Evolutionary conservation across 2,888 invertebrate species (phyloP).

Genomic region (Conchocele bisecta): DNA sequence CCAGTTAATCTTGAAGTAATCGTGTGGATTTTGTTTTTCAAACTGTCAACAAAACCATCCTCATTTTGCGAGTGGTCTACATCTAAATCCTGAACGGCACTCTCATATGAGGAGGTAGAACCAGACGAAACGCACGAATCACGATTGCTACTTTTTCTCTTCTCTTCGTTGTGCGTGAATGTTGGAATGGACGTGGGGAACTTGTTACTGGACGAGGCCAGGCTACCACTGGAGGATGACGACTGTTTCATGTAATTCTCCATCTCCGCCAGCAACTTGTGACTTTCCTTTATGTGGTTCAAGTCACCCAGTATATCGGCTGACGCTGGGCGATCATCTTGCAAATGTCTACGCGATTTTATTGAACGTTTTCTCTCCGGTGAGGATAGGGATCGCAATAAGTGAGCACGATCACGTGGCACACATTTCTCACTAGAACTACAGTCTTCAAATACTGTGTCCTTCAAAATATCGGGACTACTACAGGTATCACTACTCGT

Average conservation of each 20-base stretch:
- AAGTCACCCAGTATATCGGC: constrained; percentile 52
- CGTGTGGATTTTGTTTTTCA: constrained; percentile 70
- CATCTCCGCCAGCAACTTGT: constrained; percentile 76
- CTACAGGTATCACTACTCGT: constrained; percentile 59
- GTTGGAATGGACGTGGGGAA: constrained; percentile 66
- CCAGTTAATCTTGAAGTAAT: constrained; percentile 67
- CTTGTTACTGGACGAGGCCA: constrained; percentile 55
- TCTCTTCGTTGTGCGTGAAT: constrained; percentile 34
- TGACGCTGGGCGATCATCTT: constrained; percentile 56
- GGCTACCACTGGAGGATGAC: constrained; percentile 56
- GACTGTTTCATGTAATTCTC: constrained; percentile 73
- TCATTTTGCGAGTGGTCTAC: constrained; percentile 39
- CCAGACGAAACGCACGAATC: constrained; percentile 69
- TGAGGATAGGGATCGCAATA: constrained; percentile 53
- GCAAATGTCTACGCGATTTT: constrained; percentile 16
- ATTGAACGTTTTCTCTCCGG: constrained; percentile 34
- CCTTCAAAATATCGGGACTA: constrained; percentile 55
- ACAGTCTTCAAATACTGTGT: constrained; percentile 47
- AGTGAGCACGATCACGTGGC: constrained; percentile 14
- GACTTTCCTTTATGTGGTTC: constrained; percentile 63
- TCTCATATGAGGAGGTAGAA: constrained; percentile 75
- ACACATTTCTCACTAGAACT: constrained; percentile 26
- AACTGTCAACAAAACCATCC: constrained; percentile 70
- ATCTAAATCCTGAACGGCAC: constrained; percentile 44
- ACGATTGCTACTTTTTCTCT: constrained; percentile 56